Base-by-base conservation (phyloP, 2,888 invertebrate species). In the Paralinhomoeus sp. region DNA sequence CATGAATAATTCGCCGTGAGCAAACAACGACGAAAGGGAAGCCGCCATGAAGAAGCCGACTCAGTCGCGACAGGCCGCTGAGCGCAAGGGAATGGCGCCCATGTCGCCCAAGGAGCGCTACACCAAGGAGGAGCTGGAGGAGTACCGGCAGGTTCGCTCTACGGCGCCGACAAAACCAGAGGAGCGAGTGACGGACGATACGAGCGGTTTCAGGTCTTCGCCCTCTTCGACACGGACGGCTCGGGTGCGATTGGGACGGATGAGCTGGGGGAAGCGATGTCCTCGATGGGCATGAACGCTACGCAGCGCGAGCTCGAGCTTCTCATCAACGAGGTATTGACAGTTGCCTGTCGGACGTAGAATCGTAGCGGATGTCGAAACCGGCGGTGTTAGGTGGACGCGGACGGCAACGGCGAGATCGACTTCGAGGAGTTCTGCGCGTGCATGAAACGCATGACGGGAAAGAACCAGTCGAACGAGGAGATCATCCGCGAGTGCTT, bases 351-450 rank as follows among this genome's bases (percentile, higher is more conserved):
- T 12, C n/a, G n/a, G n/a, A n/a, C n/a, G n/a, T n/a, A n/a, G n/a
- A n/a, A 12, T 27, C 27, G 27, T 27, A 5, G 27, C 12, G 7
- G 27, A 9, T 12, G 27, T 27, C 27, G 27, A 9, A 5, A 27
- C 27, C 24, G 24, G 2, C 17, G 5, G 37, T 15, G 13, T 49
- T 42, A 58, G 57, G 57, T 60, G 7, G 59, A 60, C 43, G 57
- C 57, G 9, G 59, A 60, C 47, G 59, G 59, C 1, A 60, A 60
- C 37, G 59, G 59, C 2, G 60, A 61, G 44, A 61, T 60, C 38
- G 60, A 60, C 43, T 60, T 60, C 43, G 56, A 55, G n/a, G 60
- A 60, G 45, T 60, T 60, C 47, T 60, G 60, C 45, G 56, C 53
- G 9, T 61, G 61, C 47, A 56, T 60, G 57, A 60, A 61, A 46